These are phyloP conservation scores for Xiphias gladius DNA, from an alignment of 2,113 vertebrate genomes.

Conservation along the genomic window DNA sequence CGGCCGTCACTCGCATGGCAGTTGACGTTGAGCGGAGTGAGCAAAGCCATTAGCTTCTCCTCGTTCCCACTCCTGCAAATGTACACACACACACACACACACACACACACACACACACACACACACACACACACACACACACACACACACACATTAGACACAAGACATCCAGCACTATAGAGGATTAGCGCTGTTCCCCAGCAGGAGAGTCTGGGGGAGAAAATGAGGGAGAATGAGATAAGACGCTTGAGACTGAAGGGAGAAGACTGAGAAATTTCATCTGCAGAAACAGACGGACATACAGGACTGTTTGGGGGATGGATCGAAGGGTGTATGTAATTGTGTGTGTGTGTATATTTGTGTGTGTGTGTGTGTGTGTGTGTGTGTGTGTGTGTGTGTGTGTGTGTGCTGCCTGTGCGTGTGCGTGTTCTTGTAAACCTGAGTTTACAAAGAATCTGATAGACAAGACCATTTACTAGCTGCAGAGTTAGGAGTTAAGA, in stretches of 20 bases:
- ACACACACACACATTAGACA: constrained; percentile 48
- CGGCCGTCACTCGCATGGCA: constrained; percentile 98
- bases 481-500: constrained; percentile 18
- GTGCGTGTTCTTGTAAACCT: constrained; percentile 17
- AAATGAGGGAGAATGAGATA: constrained; percentile 58
- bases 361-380: too few species aligned
- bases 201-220: constrained; percentile 44
- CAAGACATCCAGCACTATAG: constrained; percentile 30
- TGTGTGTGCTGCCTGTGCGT: too few species aligned
- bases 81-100: constrained; percentile 39
- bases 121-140: constrained; percentile 36
- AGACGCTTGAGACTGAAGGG: constrained; percentile 45
- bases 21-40: constrained; percentile 98
- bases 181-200: constrained; percentile 61
- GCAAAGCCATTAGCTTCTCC: constrained; percentile 99
- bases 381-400: too few species aligned
- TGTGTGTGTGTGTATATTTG: constrained; percentile 8
- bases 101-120: too few species aligned
- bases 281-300: constrained; percentile 30
- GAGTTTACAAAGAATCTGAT: neutral
- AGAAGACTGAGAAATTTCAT: constrained; percentile 48
- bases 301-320: constrained; percentile 5
- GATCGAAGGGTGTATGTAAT: neutral
- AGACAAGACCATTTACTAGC: neutral
- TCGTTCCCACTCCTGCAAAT: constrained; percentile 96